Evolutionary conservation across 2,113 vertebrate species (phyloP).

Genomic region (Urocitellus parryii): DNA sequence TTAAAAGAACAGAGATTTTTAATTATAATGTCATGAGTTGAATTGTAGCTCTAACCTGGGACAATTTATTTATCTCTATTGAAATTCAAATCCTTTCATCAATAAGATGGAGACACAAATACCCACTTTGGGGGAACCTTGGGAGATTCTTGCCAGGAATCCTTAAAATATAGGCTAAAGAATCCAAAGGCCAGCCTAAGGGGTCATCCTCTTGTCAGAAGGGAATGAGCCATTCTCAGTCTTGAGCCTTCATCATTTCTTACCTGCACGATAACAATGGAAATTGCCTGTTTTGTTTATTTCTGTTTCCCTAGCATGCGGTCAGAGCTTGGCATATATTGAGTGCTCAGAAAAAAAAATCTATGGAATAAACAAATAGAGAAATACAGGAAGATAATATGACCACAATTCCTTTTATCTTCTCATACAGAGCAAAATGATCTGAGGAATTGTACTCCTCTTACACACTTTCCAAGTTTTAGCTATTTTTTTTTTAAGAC

Average conservation of each 20-base stretch:
- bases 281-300: neutral
- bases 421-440: slow-evolving; percentile 11
- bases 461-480: neutral
- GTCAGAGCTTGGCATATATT: neutral
- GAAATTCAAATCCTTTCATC: slow-evolving; percentile 10
- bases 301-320: neutral
- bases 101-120: neutral
- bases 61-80: neutral
- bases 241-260: neutral
- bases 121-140: neutral
- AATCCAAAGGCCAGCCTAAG: neutral
- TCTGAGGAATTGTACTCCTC: neutral
- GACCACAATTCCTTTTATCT: neutral
- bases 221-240: neutral
- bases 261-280: neutral
- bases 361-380: neutral
- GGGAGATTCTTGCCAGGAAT: neutral
- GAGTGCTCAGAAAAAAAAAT: slow-evolving; percentile 14
- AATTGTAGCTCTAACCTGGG: neutral
- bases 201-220: neutral
- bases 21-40: neutral
- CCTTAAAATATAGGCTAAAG: neutral
- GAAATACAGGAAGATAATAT: slow-evolving; percentile 24
- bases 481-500: neutral
- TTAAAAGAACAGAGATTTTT: neutral